Conservation (phyloP, 2,797 vertebrate species). For the Zalophus californianus region DNA sequence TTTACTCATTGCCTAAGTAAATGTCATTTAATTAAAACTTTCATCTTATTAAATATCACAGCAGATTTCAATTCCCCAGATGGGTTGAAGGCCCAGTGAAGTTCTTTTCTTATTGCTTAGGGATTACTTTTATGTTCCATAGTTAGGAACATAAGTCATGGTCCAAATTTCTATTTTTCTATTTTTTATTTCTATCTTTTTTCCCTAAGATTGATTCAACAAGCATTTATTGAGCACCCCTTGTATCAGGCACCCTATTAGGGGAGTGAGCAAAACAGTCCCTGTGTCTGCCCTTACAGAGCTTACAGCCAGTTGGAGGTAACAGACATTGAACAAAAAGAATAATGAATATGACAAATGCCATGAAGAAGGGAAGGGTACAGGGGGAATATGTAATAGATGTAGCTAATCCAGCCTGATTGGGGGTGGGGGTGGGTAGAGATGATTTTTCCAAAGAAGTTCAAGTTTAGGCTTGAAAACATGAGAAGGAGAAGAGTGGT, state of each 20-base stretch:
- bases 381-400: background rate
- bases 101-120: constrained; percentile 38
- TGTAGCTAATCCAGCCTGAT: background rate
- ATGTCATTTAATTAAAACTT: constrained; percentile 47
- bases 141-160: background rate
- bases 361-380: background rate
- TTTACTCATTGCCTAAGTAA: constrained; percentile 44
- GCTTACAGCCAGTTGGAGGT: background rate
- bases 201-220: background rate
- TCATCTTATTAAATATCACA: constrained; percentile 22
- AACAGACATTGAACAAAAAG: background rate
- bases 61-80: background rate
- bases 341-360: background rate
- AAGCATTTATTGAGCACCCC: background rate
- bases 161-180: background rate
- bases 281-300: background rate
- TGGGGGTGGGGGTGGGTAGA: background rate
- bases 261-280: background rate
- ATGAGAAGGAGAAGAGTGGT: background rate
- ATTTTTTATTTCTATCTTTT: background rate
- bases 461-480: background rate
- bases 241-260: background rate
- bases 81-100: background rate
- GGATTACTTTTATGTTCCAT: background rate
- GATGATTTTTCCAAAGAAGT: background rate